Evolutionary conservation across 2,888 invertebrate genomes (phyloP).

Genomic region (Drosophila neoperkinsi): DNA sequence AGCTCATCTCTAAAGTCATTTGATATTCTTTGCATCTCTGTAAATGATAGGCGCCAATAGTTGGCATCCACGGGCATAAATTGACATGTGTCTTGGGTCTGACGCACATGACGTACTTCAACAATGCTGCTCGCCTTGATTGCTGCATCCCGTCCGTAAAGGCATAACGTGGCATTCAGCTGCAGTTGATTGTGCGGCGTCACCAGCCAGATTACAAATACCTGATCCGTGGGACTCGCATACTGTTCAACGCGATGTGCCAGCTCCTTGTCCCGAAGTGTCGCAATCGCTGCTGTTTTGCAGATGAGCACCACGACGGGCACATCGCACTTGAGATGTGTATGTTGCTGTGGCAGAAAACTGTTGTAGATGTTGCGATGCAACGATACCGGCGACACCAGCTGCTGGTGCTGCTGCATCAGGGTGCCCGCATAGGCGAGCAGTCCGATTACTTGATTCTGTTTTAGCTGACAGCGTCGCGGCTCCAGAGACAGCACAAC

Average conservation of each 20-base stretch:
- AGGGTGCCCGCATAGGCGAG: slow-evolving; percentile 37
- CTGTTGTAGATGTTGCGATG: slow-evolving; percentile 20
- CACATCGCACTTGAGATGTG: slow-evolving; percentile 27
- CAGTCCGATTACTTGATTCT: slow-evolving; percentile 61
- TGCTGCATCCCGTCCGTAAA: slow-evolving; percentile 62
- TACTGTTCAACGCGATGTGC: not conserved
- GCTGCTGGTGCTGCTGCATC: slow-evolving; percentile 5
- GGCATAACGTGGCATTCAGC: slow-evolving; percentile 43
- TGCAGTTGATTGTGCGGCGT: slow-evolving; percentile 31
- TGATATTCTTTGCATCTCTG: slow-evolving; percentile 45
- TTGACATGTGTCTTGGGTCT: slow-evolving; percentile 14
- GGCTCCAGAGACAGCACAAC: slow-evolving; percentile 45
- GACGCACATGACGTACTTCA: slow-evolving; percentile 30
- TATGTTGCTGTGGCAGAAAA: slow-evolving; percentile 18
- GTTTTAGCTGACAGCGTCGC: slow-evolving; percentile 12
- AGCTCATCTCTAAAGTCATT: slow-evolving; percentile 68
- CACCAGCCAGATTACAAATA: slow-evolving; percentile 65
- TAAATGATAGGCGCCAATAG: slow-evolving; percentile 53
- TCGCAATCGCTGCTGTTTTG: slow-evolving; percentile 20
- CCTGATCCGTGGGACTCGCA: slow-evolving; percentile 5
- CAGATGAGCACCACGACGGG: slow-evolving; percentile 65
- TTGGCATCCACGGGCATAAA: slow-evolving; percentile 43
- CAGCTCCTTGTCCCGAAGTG: not conserved
- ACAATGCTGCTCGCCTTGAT: slow-evolving; percentile 14
- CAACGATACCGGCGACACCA: not conserved